phyloP scores from a whole-genome alignment of 2,888 invertebrate species.

The Portevinia maculata region DNA sequence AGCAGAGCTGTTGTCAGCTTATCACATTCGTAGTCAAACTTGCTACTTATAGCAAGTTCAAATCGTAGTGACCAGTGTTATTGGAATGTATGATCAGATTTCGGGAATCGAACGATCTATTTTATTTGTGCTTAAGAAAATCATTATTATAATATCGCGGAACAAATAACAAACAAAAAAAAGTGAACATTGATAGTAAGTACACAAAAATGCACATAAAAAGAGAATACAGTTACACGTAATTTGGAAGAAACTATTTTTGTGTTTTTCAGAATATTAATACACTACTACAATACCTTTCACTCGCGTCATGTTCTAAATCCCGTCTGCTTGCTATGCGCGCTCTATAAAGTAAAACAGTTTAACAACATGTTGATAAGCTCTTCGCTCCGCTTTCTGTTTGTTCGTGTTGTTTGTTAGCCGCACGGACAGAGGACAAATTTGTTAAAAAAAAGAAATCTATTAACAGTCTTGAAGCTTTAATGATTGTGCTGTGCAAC shows the following conservation, averaged over 20 bases:
- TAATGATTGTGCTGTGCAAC: slow-evolving; percentile 65
- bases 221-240: slow-evolving; percentile 46
- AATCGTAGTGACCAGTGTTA: slow-evolving; percentile 15
- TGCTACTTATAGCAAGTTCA: slow-evolving; percentile 5
- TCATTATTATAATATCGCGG: background rate
- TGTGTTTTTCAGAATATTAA: slow-evolving; percentile 61
- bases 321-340: slow-evolving; percentile 65
- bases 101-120: background rate
- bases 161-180: slow-evolving; percentile 1
- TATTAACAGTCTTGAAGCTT: slow-evolving; percentile 70
- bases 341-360: slow-evolving; percentile 13
- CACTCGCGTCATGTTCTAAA: slow-evolving; percentile 66
- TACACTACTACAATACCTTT: slow-evolving; percentile 61
- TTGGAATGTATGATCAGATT: background rate
- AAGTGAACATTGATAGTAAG: slow-evolving; percentile 50
- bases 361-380: slow-evolving; percentile 33
- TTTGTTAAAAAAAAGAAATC: slow-evolving; percentile 31
- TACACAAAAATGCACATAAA: slow-evolving; percentile 52
- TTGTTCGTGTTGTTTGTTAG: slow-evolving; percentile 54
- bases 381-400: slow-evolving; percentile 68
- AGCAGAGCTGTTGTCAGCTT: slow-evolving; percentile 59
- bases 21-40: slow-evolving; percentile 12
- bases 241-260: slow-evolving; percentile 33
- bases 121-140: slow-evolving; percentile 1
- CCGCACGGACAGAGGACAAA: slow-evolving; percentile 57